A percentile compares a stretch with the other conserved stretches of the same genome.
Evolutionary conservation across 2,888 invertebrate genomes (phyloP).

Genomic region (Ophonus ardosiacus): DNA sequence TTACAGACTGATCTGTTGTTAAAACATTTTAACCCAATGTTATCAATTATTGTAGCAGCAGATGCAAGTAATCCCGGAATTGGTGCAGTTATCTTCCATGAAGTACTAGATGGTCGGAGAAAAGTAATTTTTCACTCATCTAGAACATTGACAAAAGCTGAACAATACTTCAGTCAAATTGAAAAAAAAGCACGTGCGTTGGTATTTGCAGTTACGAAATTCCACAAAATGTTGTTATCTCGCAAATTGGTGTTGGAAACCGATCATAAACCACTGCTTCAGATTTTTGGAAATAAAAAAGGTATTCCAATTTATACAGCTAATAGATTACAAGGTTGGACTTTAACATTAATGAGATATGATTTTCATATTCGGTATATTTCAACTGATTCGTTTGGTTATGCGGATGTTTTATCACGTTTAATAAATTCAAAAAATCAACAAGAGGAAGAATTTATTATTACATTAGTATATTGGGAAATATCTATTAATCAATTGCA

Average conservation of each 20-base stretch:
- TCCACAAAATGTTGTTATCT: neutral
- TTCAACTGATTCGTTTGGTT: too few species aligned
- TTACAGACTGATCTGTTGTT: constrained; percentile 31
- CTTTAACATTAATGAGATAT: too few species aligned
- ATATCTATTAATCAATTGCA: neutral
- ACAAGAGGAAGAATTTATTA: neutral
- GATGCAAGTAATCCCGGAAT: neutral
- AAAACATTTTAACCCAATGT: neutral
- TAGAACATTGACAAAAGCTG: neutral
- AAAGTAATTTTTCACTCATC: neutral
- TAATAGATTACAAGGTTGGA: too few species aligned
- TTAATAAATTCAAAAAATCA: too few species aligned
- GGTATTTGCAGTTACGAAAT: neutral
- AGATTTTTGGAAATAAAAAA: neutral
- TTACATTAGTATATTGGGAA: neutral
- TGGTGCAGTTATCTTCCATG: neutral
- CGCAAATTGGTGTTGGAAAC: neutral
- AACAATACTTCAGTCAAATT: neutral
- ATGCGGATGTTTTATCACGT: too few species aligned
- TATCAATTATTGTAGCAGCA: neutral
- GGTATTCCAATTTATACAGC: too few species aligned
- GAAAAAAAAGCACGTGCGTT: neutral
- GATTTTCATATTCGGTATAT: too few species aligned
- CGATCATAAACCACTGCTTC: too few species aligned
- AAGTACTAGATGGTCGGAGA: neutral